Evolutionary conservation across 1,140 invertebrate genomes (phyloP).

Genomic region (Anthonomus grandis): DNA sequence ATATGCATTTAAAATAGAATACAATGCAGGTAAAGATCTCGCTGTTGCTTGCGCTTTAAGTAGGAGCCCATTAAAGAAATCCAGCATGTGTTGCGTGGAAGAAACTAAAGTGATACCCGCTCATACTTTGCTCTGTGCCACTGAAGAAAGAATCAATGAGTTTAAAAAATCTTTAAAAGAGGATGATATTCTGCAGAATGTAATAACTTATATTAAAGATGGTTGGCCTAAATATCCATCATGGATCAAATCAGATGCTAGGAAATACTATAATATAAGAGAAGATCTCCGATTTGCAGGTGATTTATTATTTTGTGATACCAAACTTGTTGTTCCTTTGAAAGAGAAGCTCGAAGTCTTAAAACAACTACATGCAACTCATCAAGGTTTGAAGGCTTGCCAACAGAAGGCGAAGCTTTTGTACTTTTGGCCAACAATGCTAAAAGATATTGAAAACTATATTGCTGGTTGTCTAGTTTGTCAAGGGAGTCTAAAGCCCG

Average conservation of each 20-base stretch:
- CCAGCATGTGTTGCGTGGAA: neutral
- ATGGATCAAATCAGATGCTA: neutral
- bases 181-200: neutral
- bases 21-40: neutral
- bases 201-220: constrained; percentile 2
- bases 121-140: neutral
- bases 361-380: neutral
- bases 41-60: neutral
- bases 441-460: neutral
- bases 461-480: neutral
- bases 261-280: constrained; percentile 2
- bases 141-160: neutral
- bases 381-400: neutral
- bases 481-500: neutral
- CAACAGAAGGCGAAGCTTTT: constrained; percentile 4
- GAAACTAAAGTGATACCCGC: neutral
- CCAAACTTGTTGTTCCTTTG: neutral
- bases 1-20: constrained; percentile 1
- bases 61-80: neutral
- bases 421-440: constrained; percentile 2
- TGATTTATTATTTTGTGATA: neutral
- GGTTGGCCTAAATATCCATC: constrained; percentile 6
- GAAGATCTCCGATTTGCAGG: neutral
- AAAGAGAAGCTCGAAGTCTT: constrained; percentile 1
- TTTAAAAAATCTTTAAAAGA: constrained; percentile 4